Base-by-base conservation (phyloP, 2,888 invertebrate species). In the Dicyrtoma fusca region DNA sequence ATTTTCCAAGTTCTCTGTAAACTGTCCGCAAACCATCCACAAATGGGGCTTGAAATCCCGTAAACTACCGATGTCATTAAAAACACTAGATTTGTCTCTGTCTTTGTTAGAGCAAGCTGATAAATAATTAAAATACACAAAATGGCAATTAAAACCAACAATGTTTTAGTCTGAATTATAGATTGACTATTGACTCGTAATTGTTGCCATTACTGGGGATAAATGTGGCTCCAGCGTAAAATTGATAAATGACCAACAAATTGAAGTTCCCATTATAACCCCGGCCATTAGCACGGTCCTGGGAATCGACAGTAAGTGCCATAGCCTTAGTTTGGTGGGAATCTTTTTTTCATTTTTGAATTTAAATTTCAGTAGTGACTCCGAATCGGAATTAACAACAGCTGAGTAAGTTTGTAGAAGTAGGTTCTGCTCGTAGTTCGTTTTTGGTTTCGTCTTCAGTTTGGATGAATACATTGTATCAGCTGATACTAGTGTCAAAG, bases 201-300 rank as follows among this genome's bases (percentile, higher is more conserved):
- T n/a, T n/a, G n/a, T n/a, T n/a, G n/a, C n/a, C n/a, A 2, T n/a
- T 23, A 53, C 53, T 2, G 53, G 53, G 1, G 17, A 13, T 25
- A 59, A 26, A 26, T 59, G 59, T 4, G 19, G 59, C 59, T 59
- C 59, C 6, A 59, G 17, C 5, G 59, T 59, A 10, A n/a, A n/a
- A 6, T n/a, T 14, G 14, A 59, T 13, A 13, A 59, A 59, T 14
- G 59, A 59, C 11, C 23, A 59, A 14, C 25, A 14, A 5, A 59
- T 11, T 8, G 26, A 23, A 5, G 25, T 17, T 2, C 1, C 10
- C 10, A 34, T 2, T 1, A 59, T 2, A 4, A 14, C 14, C 4
- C 1, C 1, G 1, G 26, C 25, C 59, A 59, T 59, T 11, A 59
- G 23, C 26, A 59, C n/a, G 5, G 59, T 59, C 8, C 59, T 14